Conservation (phyloP, 2,113 vertebrate genomes). For the Phainopepla nitens region DNA sequence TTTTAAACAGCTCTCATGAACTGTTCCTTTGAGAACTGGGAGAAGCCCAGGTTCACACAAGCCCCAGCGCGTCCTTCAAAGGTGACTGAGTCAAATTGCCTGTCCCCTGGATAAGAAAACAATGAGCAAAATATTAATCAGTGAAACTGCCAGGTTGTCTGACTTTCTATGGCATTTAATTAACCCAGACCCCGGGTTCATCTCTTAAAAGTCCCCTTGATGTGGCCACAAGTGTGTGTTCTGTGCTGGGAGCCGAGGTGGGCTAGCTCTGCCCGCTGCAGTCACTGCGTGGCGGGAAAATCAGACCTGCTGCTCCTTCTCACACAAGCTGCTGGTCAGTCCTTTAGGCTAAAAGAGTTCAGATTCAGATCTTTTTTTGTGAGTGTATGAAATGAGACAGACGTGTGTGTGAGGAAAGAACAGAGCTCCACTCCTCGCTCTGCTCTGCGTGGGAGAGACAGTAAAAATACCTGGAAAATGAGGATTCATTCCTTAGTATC, state of each 20-base stretch:
- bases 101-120: not conserved
- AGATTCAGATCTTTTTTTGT: not conserved
- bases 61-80: not conserved
- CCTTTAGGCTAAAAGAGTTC: not conserved
- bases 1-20: not conserved
- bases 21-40: not conserved
- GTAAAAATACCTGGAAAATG: not conserved
- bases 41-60: not conserved
- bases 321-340: not conserved
- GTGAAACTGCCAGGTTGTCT: not conserved
- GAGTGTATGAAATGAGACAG: fast-evolving
- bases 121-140: not conserved
- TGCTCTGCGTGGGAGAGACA: not conserved
- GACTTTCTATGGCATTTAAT: not conserved
- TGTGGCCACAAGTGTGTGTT: not conserved
- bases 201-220: not conserved
- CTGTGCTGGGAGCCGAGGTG: not conserved
- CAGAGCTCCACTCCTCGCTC: fast-evolving
- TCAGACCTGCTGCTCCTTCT: not conserved
- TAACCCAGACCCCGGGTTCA: not conserved
- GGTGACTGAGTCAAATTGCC: not conserved
- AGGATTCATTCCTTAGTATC: not conserved
- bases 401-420: not conserved
- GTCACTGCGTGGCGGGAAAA: fast-evolving
- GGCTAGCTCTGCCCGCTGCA: not conserved